Evolutionary conservation across 2,888 invertebrate genomes (phyloP).

Genomic region (Slavum lentiscoides): DNA sequence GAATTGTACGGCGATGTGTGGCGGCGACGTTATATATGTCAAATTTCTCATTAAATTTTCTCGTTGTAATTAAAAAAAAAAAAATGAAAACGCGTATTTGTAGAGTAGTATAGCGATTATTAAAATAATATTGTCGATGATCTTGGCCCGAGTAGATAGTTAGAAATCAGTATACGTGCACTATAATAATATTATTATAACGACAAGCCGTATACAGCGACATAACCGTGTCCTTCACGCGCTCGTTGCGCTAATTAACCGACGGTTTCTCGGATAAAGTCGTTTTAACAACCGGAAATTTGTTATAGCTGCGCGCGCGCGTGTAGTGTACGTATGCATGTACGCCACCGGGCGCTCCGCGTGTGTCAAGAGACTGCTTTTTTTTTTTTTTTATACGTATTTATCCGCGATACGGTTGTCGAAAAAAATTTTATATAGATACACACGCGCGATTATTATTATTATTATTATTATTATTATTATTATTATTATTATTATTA

Average conservation of each 20-base stretch:
- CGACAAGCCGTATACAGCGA: neutral
- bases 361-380: too few species aligned
- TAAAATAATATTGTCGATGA: neutral
- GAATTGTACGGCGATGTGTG: too few species aligned
- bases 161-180: neutral
- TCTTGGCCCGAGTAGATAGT: slow-evolving; percentile 8
- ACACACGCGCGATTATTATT: neutral
- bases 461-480: too few species aligned
- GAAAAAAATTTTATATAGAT: neutral
- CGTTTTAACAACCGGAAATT: slow-evolving; percentile 47
- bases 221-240: slow-evolving; percentile 25
- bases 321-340: too few species aligned
- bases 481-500: too few species aligned
- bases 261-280: slow-evolving; percentile 14
- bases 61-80: too few species aligned
- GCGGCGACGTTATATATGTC: too few species aligned
- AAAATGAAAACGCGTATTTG: too few species aligned
- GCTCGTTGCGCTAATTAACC: slow-evolving; percentile 15
- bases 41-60: too few species aligned
- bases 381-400: neutral
- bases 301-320: neutral
- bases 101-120: too few species aligned
- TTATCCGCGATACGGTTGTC: neutral
- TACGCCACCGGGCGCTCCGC: too few species aligned
- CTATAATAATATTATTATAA: neutral